Base-by-base conservation (phyloP, 1,140 invertebrate species). In the Formica exsecta region DNA sequence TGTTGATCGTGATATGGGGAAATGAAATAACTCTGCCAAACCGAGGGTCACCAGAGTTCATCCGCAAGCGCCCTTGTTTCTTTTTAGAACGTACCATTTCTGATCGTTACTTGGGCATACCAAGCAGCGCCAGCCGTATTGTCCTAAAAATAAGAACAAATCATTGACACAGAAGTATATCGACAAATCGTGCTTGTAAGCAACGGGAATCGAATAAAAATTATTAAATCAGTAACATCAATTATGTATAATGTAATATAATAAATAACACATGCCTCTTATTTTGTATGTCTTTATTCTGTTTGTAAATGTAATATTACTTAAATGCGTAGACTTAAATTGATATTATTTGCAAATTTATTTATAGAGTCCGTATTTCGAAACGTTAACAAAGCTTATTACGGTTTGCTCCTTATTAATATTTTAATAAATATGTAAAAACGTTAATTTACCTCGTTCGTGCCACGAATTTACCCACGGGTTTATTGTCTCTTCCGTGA, bases 41-140 rank as follows among this genome's bases (percentile, higher is more conserved):
- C 29, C 59, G 61, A 54, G 48, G 36, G 22, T 54, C 59, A 19
- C 44, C 11, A 44, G 75, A 36, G 41, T 75, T 54, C 59, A 76
- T 57, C 65, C 61, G 83, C 59, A 77, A 83, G 85, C 77, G 85
- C 68, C 76, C 84, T 89, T 71, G 76, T 84, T 85, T 68, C 51
- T 61, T 79, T 76, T 44, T 65, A 91, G 90, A 92, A 93, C 92
- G 92, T 91, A 91, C 91, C 92, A 92, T 92, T 91, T 92, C 94
- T 94, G 94, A 92, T 93, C 93, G 91, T 92, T 91, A 92, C 94
- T 94, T 94, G 92, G 92, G 81, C 86, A 88, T 68, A 91, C 92
- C 93, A 94, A 94, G 94, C 89, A 94, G 90, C 92, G 93, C 94
- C 94, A 94, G 94, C 92, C 87, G 87, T 91, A 90, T 93, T 91